Conservation (phyloP, 2,113 vertebrate genomes). For the Callocephalon fimbriatum region DNA sequence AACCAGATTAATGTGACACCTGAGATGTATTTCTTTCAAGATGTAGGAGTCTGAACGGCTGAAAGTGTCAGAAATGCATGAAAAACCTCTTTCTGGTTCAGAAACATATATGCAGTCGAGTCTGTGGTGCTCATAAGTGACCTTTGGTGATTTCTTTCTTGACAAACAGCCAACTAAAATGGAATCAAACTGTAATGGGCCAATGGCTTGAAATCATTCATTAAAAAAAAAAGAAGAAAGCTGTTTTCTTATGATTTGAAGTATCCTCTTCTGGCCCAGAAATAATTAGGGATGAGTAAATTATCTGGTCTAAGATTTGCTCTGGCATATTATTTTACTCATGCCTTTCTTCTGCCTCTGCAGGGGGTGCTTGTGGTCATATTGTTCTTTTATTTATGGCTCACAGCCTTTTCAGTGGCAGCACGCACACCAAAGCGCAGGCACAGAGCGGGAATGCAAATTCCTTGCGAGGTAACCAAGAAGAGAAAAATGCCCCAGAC, state of each 20-base stretch:
- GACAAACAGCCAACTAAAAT: neutral
- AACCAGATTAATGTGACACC: slow-evolving; percentile 59
- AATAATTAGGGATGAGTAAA: slow-evolving; percentile 28
- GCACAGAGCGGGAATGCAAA: neutral
- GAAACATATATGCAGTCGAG: neutral
- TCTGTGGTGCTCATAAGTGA: neutral
- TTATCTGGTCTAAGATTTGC: slow-evolving; percentile 5
- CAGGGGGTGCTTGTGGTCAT: slow-evolving; percentile 46
- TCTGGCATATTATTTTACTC: slow-evolving; percentile 51
- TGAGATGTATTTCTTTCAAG: slow-evolving; percentile 65
- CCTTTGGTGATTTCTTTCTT: neutral
- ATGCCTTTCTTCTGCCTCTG: slow-evolving; percentile 23
- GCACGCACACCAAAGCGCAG: neutral
- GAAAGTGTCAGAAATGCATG: slow-evolving; percentile 11
- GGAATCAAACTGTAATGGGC: neutral
- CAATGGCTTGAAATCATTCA: neutral
- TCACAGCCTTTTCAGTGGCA: slow-evolving; percentile 45
- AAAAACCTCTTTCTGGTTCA: neutral
- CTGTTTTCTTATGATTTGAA: neutral
- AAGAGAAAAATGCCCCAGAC: neutral
- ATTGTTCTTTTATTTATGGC: slow-evolving; percentile 67
- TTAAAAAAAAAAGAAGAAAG: neutral
- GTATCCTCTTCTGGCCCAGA: neutral
- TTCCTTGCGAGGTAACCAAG: neutral
- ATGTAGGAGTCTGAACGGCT: slow-evolving; percentile 19